These are phyloP conservation scores for Alligator mississippiensis DNA, from an alignment of 2,113 vertebrate species.

Conservation along the genomic window DNA sequence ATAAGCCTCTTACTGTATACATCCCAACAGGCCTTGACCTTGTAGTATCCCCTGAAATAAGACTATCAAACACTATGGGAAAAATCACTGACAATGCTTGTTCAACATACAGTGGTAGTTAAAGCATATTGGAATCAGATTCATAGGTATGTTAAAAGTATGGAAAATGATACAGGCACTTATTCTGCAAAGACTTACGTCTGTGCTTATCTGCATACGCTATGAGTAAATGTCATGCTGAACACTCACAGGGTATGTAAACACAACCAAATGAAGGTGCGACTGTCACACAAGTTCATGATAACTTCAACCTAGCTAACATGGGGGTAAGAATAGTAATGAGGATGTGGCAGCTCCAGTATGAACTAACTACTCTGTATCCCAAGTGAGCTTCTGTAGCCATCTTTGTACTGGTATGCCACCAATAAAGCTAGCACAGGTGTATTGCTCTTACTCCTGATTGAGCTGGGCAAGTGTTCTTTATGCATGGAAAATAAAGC, in stretches of 20 bases:
- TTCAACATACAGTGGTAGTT: neutral
- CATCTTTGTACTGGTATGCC: no score
- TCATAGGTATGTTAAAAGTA: neutral
- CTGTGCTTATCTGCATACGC: neutral
- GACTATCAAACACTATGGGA: neutral
- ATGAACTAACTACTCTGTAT: no score
- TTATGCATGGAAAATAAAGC: neutral
- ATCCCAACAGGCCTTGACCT: neutral
- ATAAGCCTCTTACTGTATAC: neutral
- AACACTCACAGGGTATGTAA: neutral
- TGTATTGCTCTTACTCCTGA: no score
- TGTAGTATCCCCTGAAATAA: fast-evolving
- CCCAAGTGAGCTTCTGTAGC: no score
- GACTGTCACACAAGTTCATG: no score
- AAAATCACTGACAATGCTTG: neutral
- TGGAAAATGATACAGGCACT: neutral
- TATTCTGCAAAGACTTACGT: neutral
- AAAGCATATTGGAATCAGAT: neutral
- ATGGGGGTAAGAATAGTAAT: no score
- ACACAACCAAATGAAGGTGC: no score
- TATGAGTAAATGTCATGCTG: neutral
- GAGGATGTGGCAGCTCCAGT: no score
- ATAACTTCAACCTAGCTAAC: no score
- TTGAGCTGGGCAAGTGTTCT: no score
- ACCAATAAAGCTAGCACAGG: no score